phyloP scores from a whole-genome alignment of 1,140 invertebrate genomes.

The Microplitis demolitor region DNA sequence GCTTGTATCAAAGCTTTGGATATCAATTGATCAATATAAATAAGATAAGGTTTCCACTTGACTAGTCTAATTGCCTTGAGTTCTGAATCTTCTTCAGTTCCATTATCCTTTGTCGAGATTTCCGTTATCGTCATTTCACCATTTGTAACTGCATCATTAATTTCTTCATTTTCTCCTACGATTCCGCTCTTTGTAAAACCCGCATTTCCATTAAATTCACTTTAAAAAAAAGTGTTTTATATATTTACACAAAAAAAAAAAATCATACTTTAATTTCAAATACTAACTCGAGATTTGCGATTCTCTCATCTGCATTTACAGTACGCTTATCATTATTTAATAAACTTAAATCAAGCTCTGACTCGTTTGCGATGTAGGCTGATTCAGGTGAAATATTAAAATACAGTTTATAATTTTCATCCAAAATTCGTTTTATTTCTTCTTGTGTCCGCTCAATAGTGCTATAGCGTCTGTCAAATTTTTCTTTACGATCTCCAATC shows the following conservation, averaged over 20 bases:
- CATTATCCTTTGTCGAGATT: constrained; percentile 29
- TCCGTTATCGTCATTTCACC: constrained; percentile 33
- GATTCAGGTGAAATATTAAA: constrained; percentile 58
- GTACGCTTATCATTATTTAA: background rate
- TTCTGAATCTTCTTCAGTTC: constrained; percentile 32
- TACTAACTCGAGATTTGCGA: no score
- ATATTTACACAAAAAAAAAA: background rate
- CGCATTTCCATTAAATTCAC: background rate
- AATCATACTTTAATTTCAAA: background rate
- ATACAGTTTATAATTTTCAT: constrained; percentile 70
- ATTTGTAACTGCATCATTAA: constrained; percentile 18
- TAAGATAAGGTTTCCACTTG: constrained; percentile 69
- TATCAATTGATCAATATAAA: constrained; percentile 69
- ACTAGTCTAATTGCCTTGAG: constrained; percentile 38
- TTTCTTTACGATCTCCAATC: constrained; percentile 65
- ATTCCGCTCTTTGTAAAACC: constrained; percentile 10
- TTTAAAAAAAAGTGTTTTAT: background rate
- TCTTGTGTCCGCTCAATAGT: constrained; percentile 64
- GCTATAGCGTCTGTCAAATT: constrained; percentile 61
- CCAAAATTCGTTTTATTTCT: constrained; percentile 65
- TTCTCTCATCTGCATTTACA: background rate
- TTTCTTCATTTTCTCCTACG: constrained; percentile 17
- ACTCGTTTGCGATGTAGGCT: constrained; percentile 40
- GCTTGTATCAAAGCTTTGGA: constrained; percentile 66
- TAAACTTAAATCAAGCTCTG: constrained; percentile 19